Base-by-base conservation (phyloP, 2,888 invertebrate species). In the Oegoconia quadripuncta region DNA sequence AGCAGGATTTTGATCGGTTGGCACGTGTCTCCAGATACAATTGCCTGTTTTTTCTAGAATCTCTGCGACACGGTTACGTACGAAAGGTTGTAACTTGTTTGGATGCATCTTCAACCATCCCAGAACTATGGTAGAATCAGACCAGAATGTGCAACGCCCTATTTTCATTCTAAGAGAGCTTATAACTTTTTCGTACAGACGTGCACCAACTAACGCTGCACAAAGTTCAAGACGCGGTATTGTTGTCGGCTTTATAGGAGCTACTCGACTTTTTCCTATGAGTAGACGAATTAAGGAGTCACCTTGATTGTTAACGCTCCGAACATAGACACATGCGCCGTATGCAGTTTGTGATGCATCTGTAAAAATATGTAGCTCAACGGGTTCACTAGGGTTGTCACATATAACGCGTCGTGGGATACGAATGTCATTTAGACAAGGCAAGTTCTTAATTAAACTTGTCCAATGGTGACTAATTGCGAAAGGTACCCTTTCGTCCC, bases 201-300 rank as follows among this genome's bases (percentile, higher is more conserved):
- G 52, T 23, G 49, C 44, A 26, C 50, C 55, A 1, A 59, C 28
- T n/a, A 61, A 17, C 9, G 60, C 60, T 4, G 50, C 59, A 33
- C 60, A 62, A 2, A 64, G 34, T 16, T 65, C 63, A 3, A 65
- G 47, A n/a, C 61, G 22, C 2, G 62, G 61, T 6, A 58, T 60
- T 0, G 56, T 63, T 0, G 33, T 44, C 1, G 55, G 42, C 23
- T 63, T 60, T 1, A 58, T 34, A 0, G 57, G 55, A 0, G 59
- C 50, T 0, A 60, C 57, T 25, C 44, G 36, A 41, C 52, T 50
- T 22, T 63, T 63, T 1, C 55, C 55, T 0, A 46, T 6, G 9
- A 62, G 13, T 15, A 62, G 37, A 0, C 42, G 31, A 3, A 53
- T 46, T 12, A 23, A n/a, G 1, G 32, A 28, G 1, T 47, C 17